Evolutionary conservation across 1,140 invertebrate species (phyloP).

Genomic region (Drosophila watanabei): DNA sequence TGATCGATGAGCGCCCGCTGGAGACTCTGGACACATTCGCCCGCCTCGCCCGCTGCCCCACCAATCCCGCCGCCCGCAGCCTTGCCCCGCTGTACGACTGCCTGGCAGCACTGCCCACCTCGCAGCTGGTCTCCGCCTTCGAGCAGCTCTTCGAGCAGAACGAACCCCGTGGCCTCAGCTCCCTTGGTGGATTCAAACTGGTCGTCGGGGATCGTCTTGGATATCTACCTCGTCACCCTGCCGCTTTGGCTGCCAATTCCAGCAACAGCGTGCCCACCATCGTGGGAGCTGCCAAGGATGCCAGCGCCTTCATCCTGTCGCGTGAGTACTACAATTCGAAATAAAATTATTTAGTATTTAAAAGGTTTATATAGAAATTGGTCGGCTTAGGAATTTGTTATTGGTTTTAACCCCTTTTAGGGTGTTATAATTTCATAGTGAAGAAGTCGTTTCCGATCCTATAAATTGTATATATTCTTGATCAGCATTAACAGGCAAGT

Average conservation of each 20-base stretch:
- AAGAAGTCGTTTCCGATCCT: no score
- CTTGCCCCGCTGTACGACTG: slow-evolving; percentile 56
- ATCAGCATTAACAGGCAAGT: no score
- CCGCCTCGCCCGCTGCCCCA: slow-evolving; percentile 60
- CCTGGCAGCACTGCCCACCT: slow-evolving; percentile 58
- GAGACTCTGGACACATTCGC: slow-evolving; percentile 65
- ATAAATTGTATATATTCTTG: no score
- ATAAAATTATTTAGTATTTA: no score
- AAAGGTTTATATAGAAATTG: neutral
- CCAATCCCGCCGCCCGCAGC: slow-evolving; percentile 2
- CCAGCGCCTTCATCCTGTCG: slow-evolving; percentile 78
- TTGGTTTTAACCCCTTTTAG: no score
- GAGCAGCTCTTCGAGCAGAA: slow-evolving; percentile 64
- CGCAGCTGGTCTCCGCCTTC: slow-evolving; percentile 61
- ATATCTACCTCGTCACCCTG: slow-evolving; percentile 65
- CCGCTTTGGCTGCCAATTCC: slow-evolving; percentile 49
- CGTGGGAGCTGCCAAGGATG: slow-evolving; percentile 74
- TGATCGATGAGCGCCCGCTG: slow-evolving; percentile 70
- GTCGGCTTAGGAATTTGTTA: neutral
- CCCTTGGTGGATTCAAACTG: slow-evolving; percentile 75
- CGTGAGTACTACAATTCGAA: slow-evolving; percentile 42
- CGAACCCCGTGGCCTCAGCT: slow-evolving; percentile 56
- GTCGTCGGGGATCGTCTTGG: slow-evolving; percentile 74
- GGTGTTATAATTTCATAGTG: no score
- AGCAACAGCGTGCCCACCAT: slow-evolving; percentile 61